Evolutionary conservation across 2,888 invertebrate genomes (phyloP), one percentile per base, ranked within the genome.

Genomic region (Drosophila greeni): DNA sequence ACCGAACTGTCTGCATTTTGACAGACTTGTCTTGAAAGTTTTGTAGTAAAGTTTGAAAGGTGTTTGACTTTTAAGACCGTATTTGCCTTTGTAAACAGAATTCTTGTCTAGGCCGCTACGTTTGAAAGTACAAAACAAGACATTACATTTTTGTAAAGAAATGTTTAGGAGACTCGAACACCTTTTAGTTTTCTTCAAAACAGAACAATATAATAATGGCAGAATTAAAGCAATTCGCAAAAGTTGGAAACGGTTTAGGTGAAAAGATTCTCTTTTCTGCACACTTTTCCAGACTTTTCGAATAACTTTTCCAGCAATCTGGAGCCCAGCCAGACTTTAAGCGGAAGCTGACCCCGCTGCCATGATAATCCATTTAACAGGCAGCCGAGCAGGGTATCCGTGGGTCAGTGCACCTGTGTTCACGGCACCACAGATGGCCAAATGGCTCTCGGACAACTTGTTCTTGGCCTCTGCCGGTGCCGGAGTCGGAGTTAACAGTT

Each of bases 401-500:
- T 52, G 52, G 42, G 52, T 43, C 42, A 42, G 36, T 52, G 62
- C 42, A 62, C 62, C 64, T 62, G 62, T 12, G 40, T 24, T 23
- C 47, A 29, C n/a, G 33, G 40, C 29, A 18, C 29, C 18, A 33
- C 62, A 62, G 39, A 51, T 51, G 49, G 33, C 11, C 40, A 40
- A 61, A 11, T 14, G 62, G 23, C 40, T 49, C 18, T 39, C 36
- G 48, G 23, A 42, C 64, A 68, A 73, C 76, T 66, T 61, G 70
- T 80, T 82, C 75, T 72, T 23, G 47, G 52, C 45, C 51, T 23
- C 29, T 36, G 42, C 31, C 11, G 29, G 31, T 5, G 29, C 45
- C 8, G 14, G 45, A 47, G 45, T 14, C 12, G 39, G 18, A 29
- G 65, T 61, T 67, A 70, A 83, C 83, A 66, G 79, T 82, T 79